phyloP scores from a whole-genome alignment of 2,113 vertebrate species.

The Setophaga petechia region DNA sequence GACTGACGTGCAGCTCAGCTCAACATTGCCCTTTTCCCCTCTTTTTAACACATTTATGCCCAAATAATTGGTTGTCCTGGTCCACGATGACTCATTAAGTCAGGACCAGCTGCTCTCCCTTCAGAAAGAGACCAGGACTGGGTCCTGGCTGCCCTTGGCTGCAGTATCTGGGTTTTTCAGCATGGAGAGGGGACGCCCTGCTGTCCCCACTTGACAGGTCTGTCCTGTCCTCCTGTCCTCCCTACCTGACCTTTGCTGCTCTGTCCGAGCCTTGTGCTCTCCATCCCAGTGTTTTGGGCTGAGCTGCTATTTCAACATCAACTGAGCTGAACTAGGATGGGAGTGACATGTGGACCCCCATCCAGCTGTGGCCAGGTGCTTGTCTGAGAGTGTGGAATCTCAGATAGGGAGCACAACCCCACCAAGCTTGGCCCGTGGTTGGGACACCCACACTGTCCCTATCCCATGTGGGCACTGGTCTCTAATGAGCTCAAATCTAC shows the following conservation, averaged over 20 bases:
- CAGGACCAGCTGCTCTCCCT: background rate
- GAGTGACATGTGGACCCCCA: background rate
- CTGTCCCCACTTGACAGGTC: background rate
- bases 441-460: background rate
- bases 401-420: accelerated
- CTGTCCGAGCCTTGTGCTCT: accelerated
- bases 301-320: background rate
- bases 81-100: background rate
- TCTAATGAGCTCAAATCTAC: background rate
- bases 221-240: constrained; percentile 7
- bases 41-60: background rate
- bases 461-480: background rate
- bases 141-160: background rate
- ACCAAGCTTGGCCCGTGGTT: background rate
- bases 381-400: background rate
- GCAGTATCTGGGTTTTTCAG: background rate
- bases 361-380: background rate
- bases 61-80: background rate
- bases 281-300: background rate
- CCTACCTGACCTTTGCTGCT: background rate
- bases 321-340: background rate
- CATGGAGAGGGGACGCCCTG: background rate
- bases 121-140: background rate
- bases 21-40: background rate
- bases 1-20: background rate